Percentiles rank a stretch among this genome's conserved stretches.
Evolutionary conservation across 2,888 invertebrate genomes (phyloP).

Genomic region (Mesoligia furuncula): DNA sequence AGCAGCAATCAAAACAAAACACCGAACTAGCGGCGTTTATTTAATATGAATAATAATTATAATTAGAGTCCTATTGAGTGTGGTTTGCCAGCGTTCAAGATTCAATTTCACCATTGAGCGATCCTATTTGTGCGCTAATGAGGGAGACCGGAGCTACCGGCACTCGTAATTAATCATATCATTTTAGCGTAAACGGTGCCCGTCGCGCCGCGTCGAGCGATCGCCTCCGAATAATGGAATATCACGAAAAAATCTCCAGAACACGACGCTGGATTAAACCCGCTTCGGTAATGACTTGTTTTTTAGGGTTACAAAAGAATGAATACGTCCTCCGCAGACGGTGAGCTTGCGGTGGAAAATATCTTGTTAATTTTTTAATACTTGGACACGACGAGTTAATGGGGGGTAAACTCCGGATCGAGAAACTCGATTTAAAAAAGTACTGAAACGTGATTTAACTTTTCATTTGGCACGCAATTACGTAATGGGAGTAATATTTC

Average conservation of each 20-base stretch:
- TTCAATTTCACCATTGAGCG: conserved; percentile 89
- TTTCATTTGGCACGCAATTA: conserved; percentile 66
- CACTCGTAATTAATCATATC: conserved; percentile 89
- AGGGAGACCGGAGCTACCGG: conserved; percentile 81
- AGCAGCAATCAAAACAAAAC: conserved; percentile 57
- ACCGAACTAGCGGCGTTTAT: conserved; percentile 64
- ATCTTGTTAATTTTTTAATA: conserved; percentile 87
- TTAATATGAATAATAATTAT: conserved; percentile 84
- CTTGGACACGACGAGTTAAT: conserved; percentile 80
- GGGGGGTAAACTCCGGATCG: conserved; percentile 75
- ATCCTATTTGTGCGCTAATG: conserved; percentile 88
- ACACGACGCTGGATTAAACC: conserved; percentile 86
- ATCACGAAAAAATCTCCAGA: conserved; percentile 85
- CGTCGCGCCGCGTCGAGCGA: conserved; percentile 81
- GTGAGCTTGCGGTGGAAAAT: conserved; percentile 74
- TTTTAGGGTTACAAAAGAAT: conserved; percentile 89
- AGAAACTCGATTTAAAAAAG: conserved; percentile 71
- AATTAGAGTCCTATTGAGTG: conserved; percentile 86
- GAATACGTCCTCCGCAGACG: conserved; percentile 88
- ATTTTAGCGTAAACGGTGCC: conserved; percentile 87
- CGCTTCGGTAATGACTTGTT: conserved; percentile 90
- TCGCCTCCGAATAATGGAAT: conserved; percentile 87
- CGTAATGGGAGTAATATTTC: conserved; percentile 57
- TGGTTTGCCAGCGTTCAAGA: conserved; percentile 79
- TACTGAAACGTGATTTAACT: conserved; percentile 72